phyloP scores from a whole-genome alignment of 2,797 vertebrate genomes.

The Spinus olivaceus region DNA sequence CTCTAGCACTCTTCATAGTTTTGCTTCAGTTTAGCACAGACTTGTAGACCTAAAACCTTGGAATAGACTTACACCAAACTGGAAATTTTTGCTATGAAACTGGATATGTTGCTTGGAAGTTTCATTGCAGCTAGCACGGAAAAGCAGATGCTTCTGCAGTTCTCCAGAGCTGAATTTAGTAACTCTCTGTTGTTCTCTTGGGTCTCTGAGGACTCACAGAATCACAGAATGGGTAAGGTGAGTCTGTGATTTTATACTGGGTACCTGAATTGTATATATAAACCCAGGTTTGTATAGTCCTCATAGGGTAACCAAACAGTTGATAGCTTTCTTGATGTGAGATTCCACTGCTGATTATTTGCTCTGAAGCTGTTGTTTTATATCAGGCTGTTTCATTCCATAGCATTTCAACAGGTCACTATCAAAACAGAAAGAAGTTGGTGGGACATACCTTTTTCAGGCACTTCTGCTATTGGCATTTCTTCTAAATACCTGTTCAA shows the following conservation, averaged over 20 bases:
- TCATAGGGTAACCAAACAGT: background rate
- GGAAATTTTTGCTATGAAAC: background rate
- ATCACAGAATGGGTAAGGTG: background rate
- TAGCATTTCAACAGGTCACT: background rate
- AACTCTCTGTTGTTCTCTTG: background rate
- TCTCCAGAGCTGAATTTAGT: background rate
- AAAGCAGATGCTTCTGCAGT: background rate
- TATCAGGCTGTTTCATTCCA: background rate
- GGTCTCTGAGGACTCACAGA: background rate
- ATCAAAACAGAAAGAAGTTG: background rate
- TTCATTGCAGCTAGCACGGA: background rate
- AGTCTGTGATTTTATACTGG: background rate
- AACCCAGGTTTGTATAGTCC: background rate
- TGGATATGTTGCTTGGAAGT: background rate
- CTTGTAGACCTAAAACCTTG: background rate
- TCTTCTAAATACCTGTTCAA: background rate
- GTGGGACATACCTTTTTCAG: conserved; percentile 42
- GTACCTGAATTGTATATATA: background rate
- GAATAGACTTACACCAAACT: background rate
- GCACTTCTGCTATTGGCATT: background rate
- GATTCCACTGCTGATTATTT: background rate
- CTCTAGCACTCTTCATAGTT: background rate
- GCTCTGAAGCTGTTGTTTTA: background rate
- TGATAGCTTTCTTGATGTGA: background rate
- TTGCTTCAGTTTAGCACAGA: background rate